Percentiles rank a stretch among this genome's conserved stretches.
Conservation (phyloP, 2,888 invertebrate species). For the Nasonovia ribisnigri region DNA sequence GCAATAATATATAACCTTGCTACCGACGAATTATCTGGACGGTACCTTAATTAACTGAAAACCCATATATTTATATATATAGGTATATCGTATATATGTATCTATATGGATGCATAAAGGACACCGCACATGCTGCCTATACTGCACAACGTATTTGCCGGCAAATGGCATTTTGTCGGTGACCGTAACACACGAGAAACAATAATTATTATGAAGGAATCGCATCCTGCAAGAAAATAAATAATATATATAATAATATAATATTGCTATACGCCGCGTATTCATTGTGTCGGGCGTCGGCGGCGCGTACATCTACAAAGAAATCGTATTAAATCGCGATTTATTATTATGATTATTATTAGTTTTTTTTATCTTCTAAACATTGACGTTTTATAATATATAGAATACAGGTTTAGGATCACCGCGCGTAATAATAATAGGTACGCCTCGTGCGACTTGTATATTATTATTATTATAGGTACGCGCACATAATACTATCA, state of each 20-base stretch:
- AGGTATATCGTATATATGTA: background rate
- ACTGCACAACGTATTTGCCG: background rate
- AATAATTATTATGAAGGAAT: constrained; percentile 28
- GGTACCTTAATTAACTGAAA: constrained; percentile 9
- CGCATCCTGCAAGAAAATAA: background rate
- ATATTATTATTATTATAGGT: background rate
- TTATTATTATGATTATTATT: constrained; percentile 30
- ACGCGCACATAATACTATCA: background rate
- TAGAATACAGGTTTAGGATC: background rate
- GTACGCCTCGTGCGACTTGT: background rate
- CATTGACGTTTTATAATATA: background rate
- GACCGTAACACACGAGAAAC: constrained; percentile 41
- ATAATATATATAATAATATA: background rate
- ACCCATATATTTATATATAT: background rate
- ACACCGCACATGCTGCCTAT: background rate
- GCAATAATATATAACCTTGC: background rate
- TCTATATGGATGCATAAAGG: background rate
- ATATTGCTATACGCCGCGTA: background rate
- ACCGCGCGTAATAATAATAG: background rate
- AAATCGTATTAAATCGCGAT: constrained; percentile 38
- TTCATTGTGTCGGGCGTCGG: background rate
- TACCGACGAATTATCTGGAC: background rate
- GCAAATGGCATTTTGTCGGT: constrained; percentile 29
- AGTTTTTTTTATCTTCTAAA: constrained; percentile 6
- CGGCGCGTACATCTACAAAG: background rate